Base-by-base conservation (phyloP, 2,797 vertebrate species). In the Leuciscus waleckii region DNA sequence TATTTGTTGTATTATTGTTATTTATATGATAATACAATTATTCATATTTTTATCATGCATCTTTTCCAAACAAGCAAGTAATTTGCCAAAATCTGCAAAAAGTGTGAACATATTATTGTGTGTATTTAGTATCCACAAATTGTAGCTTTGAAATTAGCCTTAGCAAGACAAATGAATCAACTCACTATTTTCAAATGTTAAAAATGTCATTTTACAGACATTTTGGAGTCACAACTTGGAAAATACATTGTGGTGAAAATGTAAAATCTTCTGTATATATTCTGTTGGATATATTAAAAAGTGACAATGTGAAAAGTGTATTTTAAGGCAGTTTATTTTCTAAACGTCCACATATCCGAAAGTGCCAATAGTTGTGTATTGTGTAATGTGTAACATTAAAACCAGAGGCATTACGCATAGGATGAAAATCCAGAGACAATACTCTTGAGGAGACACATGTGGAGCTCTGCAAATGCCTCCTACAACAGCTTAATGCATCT, bases 401-500 rank as follows among this genome's bases (percentile, higher is more conserved):
- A 67, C 29, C 7, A 54, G 56, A 71, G 41, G 5, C 32, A 85
- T 74, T 35, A 80, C 39, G 75, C 76, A 71, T 23, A 71, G 29
- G 41, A 70, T 79, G 37, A 49, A 70, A 85, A 85, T 49, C 76
- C 51, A n/a, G 63, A 26, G 41, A 78, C 65, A 81, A 77, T 58
- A 63, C 39, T 58, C 49, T 19, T 65, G 74, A 82, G 74, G 79
- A 82, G 83, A 83, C 83, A 61, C 70, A 80, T 74, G 43, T 39
- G 71, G 23, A 69, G 81, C 63, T 76, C 54, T 41, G 43, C 23
- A 78, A 73, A 80, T 76, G 74, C 58, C 43, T 78, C 70, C 76
- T 68, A 26, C 43, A 81, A 82, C 49, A 58, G 58, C 73, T 87
- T 79, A 81, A 87, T 87, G 79, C 76, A 71, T 75, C 85, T 76